phyloP scores from a whole-genome alignment of 2,113 vertebrate species.

The Protobothrops mucrosquamatus region DNA sequence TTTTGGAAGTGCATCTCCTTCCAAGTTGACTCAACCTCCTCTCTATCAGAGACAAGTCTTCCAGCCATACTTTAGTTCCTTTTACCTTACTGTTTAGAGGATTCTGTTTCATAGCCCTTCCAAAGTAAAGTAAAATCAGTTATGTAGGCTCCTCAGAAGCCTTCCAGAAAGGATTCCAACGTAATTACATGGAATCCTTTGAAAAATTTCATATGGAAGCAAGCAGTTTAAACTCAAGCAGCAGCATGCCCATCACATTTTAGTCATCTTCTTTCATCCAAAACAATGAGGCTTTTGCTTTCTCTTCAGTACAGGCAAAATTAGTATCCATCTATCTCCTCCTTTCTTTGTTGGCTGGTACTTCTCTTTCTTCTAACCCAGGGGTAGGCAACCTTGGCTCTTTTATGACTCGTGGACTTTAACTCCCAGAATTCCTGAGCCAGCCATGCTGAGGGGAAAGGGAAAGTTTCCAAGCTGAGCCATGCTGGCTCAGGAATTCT shows the following conservation, averaged over 20 bases:
- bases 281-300: neutral
- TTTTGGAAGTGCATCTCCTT: neutral
- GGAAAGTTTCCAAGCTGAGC: too few species aligned
- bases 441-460: too few species aligned
- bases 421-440: too few species aligned
- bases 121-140: neutral
- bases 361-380: neutral
- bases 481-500: too few species aligned
- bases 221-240: neutral
- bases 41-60: neutral
- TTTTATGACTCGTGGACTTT: too few species aligned
- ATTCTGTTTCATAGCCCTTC: neutral
- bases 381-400: too few species aligned
- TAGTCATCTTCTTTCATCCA: neutral
- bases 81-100: neutral
- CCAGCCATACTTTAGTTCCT: neutral
- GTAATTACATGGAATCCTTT: neutral
- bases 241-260: neutral
- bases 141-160: neutral
- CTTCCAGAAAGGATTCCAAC: neutral
- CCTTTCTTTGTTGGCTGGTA: neutral
- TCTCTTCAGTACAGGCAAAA: neutral
- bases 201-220: neutral
- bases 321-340: neutral
- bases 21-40: neutral